These are phyloP conservation scores for Druceiella hillmani DNA, from an alignment of 2,888 invertebrate species.

Conservation along the genomic window DNA sequence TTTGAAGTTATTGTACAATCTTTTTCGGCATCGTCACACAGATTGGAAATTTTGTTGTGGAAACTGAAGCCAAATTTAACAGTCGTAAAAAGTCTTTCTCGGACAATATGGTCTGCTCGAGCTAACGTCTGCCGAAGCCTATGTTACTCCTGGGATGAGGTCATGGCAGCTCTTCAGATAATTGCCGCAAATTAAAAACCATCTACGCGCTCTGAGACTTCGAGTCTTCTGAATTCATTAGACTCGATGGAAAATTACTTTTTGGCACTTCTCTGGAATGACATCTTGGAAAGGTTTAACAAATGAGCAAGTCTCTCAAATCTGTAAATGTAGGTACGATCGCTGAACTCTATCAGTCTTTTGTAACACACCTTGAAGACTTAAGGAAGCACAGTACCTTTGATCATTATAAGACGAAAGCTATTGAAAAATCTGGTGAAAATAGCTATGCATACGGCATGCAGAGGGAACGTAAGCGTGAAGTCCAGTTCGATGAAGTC, in stretches of 20 bases:
- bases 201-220: conserved; percentile 17
- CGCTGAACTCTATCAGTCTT: conserved; percentile 14
- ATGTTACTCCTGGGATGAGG: conserved; percentile 13
- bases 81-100: conserved; percentile 15
- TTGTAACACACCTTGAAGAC: conserved; percentile 9
- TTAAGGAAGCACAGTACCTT: conserved; percentile 7
- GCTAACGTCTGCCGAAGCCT: conserved; percentile 16
- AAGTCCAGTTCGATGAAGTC: conserved; percentile 12
- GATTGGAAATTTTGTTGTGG: conserved; percentile 1
- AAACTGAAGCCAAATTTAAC: conserved; percentile 11
- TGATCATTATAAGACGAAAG: conserved; percentile 9
- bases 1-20: too few species aligned
- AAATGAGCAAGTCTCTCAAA: conserved; percentile 16
- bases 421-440: conserved; percentile 10
- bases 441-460: too few species aligned
- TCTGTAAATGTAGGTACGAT: conserved; percentile 14
- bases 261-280: conserved; percentile 17
- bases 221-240: conserved; percentile 17
- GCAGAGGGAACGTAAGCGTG: conserved; percentile 9
- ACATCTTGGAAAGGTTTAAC: conserved; percentile 18
- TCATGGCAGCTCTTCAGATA: conserved; percentile 11
- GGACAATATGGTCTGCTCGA: conserved; percentile 19
- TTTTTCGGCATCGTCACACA: too few species aligned
- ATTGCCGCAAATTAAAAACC: conserved; percentile 15
- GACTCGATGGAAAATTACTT: conserved; percentile 16